Evolutionary conservation across 2,113 vertebrate species (phyloP).

Genomic region (Limnothrissa miodon): DNA sequence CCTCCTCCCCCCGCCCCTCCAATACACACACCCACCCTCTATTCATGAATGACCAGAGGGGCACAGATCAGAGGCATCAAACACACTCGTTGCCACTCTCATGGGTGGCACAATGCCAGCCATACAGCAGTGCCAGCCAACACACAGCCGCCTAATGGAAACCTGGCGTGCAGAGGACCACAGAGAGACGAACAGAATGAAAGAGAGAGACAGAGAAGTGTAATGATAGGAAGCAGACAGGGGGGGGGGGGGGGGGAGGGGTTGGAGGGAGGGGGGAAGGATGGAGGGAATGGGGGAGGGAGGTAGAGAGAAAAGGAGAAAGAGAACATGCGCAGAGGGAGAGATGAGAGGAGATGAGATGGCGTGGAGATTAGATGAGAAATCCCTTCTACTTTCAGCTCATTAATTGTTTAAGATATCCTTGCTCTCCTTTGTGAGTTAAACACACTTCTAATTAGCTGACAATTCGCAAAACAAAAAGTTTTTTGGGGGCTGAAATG

Average conservation of each 20-base stretch:
- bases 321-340: constrained; percentile 49
- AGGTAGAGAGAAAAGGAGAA: constrained; percentile 46
- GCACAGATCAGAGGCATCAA: constrained; percentile 11
- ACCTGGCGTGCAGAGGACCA: constrained; percentile 55
- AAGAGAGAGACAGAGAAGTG: constrained; percentile 30
- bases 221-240: not conserved
- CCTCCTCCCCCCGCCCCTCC: not conserved
- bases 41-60: constrained; percentile 5
- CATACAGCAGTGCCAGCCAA: constrained; percentile 59
- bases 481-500: constrained; percentile 49
- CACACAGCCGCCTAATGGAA: constrained; percentile 71
- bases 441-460: constrained; percentile 74
- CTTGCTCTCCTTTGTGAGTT: constrained; percentile 69
- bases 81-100: not conserved
- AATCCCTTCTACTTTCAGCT: constrained; percentile 69
- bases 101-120: not conserved
- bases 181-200: constrained; percentile 8
- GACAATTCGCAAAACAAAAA: constrained; percentile 54
- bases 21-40: not conserved
- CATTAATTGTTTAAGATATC: constrained; percentile 74
- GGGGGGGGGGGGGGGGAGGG: not conserved
- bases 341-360: constrained; percentile 51
- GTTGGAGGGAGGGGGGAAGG: constrained; percentile 17
- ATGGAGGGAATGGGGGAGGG: not conserved
- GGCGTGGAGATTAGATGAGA: constrained; percentile 53